Percentiles rank a stretch among this genome's conserved stretches.
phyloP scores from a whole-genome alignment of 64 coral and sea anemone genomes.

The Trachythela sp. region DNA sequence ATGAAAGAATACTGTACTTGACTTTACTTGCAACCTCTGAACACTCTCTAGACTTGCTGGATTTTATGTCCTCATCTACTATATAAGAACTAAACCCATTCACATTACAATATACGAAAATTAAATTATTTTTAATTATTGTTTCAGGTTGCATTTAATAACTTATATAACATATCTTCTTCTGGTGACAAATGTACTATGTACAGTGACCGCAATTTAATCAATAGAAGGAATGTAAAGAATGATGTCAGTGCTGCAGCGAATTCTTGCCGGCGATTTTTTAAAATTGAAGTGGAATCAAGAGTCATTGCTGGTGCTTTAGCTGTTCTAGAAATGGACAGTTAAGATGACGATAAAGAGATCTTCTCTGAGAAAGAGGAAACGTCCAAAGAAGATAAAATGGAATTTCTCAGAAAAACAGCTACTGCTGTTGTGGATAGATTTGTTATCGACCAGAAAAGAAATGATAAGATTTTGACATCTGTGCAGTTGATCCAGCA shows the following conservation, averaged over 20 bases:
- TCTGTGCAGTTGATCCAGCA: neutral
- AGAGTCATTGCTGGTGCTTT: conserved; percentile 3
- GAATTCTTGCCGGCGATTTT: conserved; percentile 4
- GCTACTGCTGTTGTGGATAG: conserved; percentile 13
- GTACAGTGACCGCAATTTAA: conserved; percentile 1
- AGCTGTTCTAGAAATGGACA: neutral
- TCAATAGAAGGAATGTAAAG: conserved; percentile 21
- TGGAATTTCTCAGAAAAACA: neutral
- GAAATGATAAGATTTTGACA: neutral
- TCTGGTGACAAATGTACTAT: conserved; percentile 14
- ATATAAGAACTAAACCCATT: too few relatives aligned
- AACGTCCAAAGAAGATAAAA: neutral
- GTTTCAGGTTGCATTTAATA: neutral
- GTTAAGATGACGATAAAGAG: neutral
- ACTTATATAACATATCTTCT: neutral
- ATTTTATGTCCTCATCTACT: too few relatives aligned
- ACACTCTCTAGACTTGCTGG: too few relatives aligned
- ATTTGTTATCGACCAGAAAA: neutral
- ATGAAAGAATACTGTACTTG: too few relatives aligned
- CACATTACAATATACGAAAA: too few relatives aligned
- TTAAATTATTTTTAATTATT: neutral
- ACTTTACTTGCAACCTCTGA: too few relatives aligned
- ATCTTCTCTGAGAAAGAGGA: neutral
- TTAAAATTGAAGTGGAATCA: neutral
- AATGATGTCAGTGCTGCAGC: neutral